These are phyloP conservation scores for Pelochelys cantorii DNA, from an alignment of 2,797 vertebrate genomes.

Conservation along the genomic window DNA sequence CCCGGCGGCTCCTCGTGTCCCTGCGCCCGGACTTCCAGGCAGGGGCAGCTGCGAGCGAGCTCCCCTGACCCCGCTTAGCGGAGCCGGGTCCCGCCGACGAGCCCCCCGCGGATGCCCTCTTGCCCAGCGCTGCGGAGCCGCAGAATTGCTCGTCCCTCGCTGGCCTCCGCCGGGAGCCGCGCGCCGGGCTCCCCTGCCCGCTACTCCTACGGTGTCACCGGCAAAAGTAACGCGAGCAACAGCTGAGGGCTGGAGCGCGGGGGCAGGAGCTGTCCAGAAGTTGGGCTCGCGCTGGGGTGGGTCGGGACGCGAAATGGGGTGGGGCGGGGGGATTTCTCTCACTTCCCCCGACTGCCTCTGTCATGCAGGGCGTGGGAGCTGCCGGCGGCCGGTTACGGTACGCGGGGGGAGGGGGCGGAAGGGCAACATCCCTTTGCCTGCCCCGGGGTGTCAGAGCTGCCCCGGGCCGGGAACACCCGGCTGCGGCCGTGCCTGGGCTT, in stretches of 20 bases:
- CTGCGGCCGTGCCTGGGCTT: not conserved
- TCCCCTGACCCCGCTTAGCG: not conserved
- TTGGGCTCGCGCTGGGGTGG: not conserved
- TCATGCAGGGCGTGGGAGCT: not conserved
- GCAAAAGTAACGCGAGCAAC: slow-evolving; percentile 73
- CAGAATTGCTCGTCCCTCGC: not conserved
- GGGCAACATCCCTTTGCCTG: not conserved
- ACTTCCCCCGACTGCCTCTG: not conserved
- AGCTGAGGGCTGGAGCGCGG: slow-evolving; percentile 53
- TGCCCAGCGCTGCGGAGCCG: not conserved
- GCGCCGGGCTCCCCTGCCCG: not conserved
- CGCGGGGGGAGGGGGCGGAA: not conserved
- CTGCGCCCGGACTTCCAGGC: not conserved
- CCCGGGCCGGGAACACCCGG: not conserved
- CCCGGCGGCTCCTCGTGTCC: not conserved
- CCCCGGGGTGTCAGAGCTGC: not conserved
- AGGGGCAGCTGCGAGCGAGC: not conserved
- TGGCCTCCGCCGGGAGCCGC: not conserved
- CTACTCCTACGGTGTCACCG: not conserved
- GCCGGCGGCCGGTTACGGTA: too few species aligned
- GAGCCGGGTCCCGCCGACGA: not conserved
- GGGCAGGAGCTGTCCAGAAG: not conserved
- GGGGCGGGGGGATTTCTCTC: not conserved
- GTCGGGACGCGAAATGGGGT: not conserved
- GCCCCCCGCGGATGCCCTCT: not conserved